These are phyloP conservation scores for Eristalinus aeneus DNA, from an alignment of 2,888 invertebrate genomes.

Conservation along the genomic window DNA sequence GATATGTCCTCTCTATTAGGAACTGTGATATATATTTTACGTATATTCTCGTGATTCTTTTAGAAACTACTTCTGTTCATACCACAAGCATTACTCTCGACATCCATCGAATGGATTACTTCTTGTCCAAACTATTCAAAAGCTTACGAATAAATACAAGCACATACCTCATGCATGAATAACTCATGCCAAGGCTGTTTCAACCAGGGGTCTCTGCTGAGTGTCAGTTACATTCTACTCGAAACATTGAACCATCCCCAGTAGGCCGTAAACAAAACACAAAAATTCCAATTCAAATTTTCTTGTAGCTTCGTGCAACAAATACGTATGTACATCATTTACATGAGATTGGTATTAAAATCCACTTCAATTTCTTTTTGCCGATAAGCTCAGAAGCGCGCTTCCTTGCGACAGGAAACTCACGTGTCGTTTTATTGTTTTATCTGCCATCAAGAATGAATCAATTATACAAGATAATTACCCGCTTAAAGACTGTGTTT, in stretches of 20 bases:
- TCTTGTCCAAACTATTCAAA: too few relatives aligned
- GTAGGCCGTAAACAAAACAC: neutral
- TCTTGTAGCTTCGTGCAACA: neutral
- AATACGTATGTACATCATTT: neutral
- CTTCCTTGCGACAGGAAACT: neutral
- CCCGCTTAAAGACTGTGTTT: neutral
- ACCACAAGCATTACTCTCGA: neutral
- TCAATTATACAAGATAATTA: neutral
- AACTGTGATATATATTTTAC: too few relatives aligned
- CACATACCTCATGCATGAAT: neutral
- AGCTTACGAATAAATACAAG: neutral
- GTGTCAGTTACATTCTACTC: neutral
- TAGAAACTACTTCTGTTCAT: neutral
- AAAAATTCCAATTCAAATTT: neutral
- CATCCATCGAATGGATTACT: neutral
- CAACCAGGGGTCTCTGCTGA: neutral
- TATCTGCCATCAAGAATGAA: neutral
- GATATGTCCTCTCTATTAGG: too few relatives aligned
- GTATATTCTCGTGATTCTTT: neutral
- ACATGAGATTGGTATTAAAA: neutral
- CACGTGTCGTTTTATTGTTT: neutral
- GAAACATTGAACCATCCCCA: neutral
- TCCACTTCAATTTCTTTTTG: neutral
- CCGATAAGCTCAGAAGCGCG: neutral
- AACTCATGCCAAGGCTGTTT: neutral